Evolutionary conservation across 2,113 vertebrate species (phyloP), one percentile per base, ranked within the genome.

Genomic region (Helogale parvula): DNA sequence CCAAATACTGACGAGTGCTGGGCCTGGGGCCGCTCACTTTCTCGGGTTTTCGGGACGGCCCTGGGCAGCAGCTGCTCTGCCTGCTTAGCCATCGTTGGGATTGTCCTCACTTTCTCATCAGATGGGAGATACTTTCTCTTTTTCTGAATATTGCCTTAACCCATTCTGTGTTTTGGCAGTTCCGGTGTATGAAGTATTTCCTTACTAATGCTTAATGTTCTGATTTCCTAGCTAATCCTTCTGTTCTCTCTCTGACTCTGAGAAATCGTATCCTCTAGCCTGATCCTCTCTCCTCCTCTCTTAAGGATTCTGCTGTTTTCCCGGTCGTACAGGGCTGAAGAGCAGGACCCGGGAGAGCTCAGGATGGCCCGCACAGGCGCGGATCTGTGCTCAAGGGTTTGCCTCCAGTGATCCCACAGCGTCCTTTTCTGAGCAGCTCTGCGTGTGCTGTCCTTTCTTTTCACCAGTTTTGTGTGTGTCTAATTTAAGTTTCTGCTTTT

Each of bases 171-270:
- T 45, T 81, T 68, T 80, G 72, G 29, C 79, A 50, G 0, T 82
- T 95, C 93, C 8, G 3, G 25, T 82, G 93, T 86, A 57, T 57
- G 54, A 85, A 87, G 52, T 52, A 82, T 80, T 94, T 86, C 71
- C 54, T 85, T 45, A 29, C 15, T 38, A 17, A 25, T 74, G 38
- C 57, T 80, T 29, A 33, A 17, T 50, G 52, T 92, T 91, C 35
- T 19, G 11, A 47, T 69, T 38, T 74, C 47, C 27, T 74, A 35
- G 25, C 68, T 68, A 27, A 45, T 88, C 38, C 27, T 60, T 72
- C 2, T 27, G 52, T n/a, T 35, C 81, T 80, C 63, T 65, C 29
- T 87, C 68, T 50, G 35, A 79, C 82, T 88, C 38, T 33, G 21
- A 27, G 15, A 94, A 82, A 65, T 86, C 29, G 14, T 65, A 16